These are phyloP conservation scores for Catocala sponsa DNA, from an alignment of 2,888 invertebrate genomes.

Conservation along the genomic window DNA sequence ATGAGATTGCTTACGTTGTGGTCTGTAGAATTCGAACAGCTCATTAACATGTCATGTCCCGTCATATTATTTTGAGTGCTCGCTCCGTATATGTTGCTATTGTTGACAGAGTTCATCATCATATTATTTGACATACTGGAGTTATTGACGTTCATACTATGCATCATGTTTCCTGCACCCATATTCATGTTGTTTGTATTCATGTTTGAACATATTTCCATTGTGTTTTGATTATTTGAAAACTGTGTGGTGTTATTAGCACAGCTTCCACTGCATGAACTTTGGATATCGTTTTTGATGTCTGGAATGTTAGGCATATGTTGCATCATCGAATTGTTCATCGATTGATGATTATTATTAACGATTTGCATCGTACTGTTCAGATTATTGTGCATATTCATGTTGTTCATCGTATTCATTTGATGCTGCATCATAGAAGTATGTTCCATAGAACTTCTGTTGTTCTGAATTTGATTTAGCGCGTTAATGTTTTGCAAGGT, in stretches of 20 bases:
- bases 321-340: conserved; percentile 81
- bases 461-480: conserved; percentile 81
- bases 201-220: conserved; percentile 80
- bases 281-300: conserved; percentile 83
- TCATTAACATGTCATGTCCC: conserved; percentile 81
- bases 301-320: conserved; percentile 82
- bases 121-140: conserved; percentile 75
- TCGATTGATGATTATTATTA: conserved; percentile 74
- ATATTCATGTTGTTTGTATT: conserved; percentile 75
- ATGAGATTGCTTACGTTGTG: conserved; percentile 76
- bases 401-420: conserved; percentile 77
- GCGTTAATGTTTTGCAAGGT: conserved; percentile 77
- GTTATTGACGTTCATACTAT: conserved; percentile 76
- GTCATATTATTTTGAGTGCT: conserved; percentile 70
- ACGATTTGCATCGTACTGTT: conserved; percentile 78
- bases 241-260: conserved; percentile 75
- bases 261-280: conserved; percentile 81
- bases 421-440: conserved; percentile 81
- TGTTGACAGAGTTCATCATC: conserved; percentile 78
- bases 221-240: conserved; percentile 72
- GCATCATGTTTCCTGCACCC: conserved; percentile 75
- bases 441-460: conserved; percentile 79
- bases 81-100: conserved; percentile 70
- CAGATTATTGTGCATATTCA: conserved; percentile 78
- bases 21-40: conserved; percentile 76